Evolutionary conservation across 2,113 vertebrate species (phyloP).

Genomic region (Chloroceryle aenea): DNA sequence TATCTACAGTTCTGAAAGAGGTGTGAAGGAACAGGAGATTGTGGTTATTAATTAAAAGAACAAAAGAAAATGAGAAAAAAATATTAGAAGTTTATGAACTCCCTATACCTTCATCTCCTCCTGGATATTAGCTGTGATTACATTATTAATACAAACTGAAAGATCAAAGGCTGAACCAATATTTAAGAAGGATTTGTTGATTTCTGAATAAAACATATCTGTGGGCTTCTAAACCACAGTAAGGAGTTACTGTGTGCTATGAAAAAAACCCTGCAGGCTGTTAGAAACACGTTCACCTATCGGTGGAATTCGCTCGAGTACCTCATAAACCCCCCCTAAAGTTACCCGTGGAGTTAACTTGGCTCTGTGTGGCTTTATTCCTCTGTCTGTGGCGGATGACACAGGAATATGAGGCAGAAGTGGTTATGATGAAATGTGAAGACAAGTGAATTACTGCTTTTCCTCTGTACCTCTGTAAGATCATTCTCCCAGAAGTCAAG

Average conservation of each 20-base stretch:
- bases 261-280: neutral
- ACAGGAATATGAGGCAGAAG: neutral
- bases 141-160: neutral
- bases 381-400: neutral
- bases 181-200: neutral
- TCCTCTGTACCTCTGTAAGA: constrained; percentile 82
- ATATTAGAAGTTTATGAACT: neutral
- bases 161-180: neutral
- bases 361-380: neutral
- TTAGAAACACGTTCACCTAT: neutral
- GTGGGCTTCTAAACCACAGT: neutral
- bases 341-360: neutral
- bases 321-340: fast-evolving
- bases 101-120: neutral
- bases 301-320: neutral
- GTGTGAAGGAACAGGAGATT: neutral
- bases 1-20: neutral
- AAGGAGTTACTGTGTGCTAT: neutral
- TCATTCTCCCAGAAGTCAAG: constrained; percentile 92
- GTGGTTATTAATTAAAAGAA: neutral
- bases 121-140: neutral
- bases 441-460: neutral
- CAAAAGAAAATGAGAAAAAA: neutral
- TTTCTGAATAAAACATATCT: neutral
- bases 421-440: neutral